Percentiles rank a stretch among this genome's conserved stretches.
Evolutionary conservation across 2,797 vertebrate genomes (phyloP).

Genomic region (Lagorchestes hirsutus): DNA sequence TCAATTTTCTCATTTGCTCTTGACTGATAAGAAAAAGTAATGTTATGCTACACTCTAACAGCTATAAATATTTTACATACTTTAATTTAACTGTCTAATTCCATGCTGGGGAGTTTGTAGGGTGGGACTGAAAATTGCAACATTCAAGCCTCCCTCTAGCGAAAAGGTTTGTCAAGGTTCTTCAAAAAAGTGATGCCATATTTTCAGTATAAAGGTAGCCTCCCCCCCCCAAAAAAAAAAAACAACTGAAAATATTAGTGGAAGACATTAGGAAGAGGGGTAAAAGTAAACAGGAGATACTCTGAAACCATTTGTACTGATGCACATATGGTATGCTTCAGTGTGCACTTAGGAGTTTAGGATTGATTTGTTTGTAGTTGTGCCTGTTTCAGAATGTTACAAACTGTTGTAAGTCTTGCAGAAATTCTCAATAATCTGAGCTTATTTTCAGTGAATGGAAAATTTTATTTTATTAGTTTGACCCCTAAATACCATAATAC

Average conservation of each 20-base stretch:
- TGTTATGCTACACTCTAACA: slow-evolving; percentile 36
- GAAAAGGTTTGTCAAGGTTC: neutral
- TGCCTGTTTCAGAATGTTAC: slow-evolving; percentile 43
- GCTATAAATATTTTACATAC: slow-evolving; percentile 37
- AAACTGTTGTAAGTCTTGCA: slow-evolving; percentile 51
- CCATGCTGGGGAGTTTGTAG: slow-evolving; percentile 43
- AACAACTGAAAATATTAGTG: neutral
- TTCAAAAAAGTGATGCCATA: neutral
- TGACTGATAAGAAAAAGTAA: slow-evolving; percentile 47
- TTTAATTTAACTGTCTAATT: slow-evolving; percentile 43
- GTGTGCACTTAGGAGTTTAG: neutral
- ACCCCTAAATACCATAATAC: slow-evolving; percentile 4
- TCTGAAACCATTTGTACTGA: neutral
- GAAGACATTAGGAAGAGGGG: neutral
- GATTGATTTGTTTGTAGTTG: slow-evolving; percentile 35
- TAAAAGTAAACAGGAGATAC: neutral
- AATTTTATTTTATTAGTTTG: slow-evolving; percentile 38
- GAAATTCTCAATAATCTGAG: slow-evolving; percentile 11
- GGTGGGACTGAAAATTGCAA: neutral
- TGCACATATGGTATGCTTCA: neutral
- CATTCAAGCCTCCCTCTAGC: neutral
- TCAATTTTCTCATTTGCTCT: slow-evolving; percentile 49
- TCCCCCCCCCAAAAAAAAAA: too few species aligned
- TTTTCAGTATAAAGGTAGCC: neutral
- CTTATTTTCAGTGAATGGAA: neutral